Percentiles rank a stretch among this genome's conserved stretches.
phyloP scores from a whole-genome alignment of 2,797 vertebrate species.

The Chelmon rostratus region DNA sequence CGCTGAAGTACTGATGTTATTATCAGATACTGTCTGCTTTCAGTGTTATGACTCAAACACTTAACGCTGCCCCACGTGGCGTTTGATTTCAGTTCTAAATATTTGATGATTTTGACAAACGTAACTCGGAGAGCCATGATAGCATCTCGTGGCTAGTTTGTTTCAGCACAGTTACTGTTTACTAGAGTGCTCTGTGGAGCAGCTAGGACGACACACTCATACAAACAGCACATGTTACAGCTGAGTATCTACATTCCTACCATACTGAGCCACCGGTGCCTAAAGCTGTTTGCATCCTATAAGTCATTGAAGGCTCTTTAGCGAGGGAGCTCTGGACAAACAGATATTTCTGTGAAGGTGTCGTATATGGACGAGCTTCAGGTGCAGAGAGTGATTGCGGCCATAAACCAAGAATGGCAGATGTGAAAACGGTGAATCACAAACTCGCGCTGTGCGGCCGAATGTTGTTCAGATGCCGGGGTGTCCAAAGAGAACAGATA shows the following conservation, averaged over 20 bases:
- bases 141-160: background rate
- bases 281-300: background rate
- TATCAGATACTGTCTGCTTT: background rate
- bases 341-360: background rate
- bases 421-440: background rate
- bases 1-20: background rate
- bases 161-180: background rate
- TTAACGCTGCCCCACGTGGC: background rate
- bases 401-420: background rate
- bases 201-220: background rate
- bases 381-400: too few relatives aligned
- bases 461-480: background rate
- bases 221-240: background rate
- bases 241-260: too few relatives aligned
- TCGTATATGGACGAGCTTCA: background rate
- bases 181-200: background rate
- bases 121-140: too few relatives aligned
- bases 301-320: background rate
- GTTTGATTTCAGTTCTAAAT: background rate
- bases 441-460: background rate
- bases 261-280: conserved; percentile 1
- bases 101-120: too few relatives aligned
- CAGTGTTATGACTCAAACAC: background rate
- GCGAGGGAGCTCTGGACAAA: background rate
- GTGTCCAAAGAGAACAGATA: background rate